Conservation (phyloP, 2,797 vertebrate genomes). For the Chelonia mydas region DNA sequence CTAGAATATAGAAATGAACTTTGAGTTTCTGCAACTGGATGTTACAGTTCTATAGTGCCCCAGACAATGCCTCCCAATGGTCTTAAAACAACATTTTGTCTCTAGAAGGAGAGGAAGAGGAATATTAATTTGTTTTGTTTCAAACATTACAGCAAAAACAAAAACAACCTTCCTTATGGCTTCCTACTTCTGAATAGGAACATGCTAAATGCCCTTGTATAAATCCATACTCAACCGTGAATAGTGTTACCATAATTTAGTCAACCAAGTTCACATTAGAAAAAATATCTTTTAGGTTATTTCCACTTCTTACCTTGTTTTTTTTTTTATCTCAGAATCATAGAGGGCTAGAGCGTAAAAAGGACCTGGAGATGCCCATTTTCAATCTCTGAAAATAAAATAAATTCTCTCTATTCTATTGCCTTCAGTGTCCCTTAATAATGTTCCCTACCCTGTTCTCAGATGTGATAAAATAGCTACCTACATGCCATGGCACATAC, state of each 20-base stretch:
- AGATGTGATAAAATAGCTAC: neutral
- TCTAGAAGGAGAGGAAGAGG: neutral
- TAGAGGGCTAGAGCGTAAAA: neutral
- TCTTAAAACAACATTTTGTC: neutral
- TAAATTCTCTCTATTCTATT: neutral
- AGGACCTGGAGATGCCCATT: neutral
- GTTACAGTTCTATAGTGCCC: neutral
- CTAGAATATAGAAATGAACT: constrained; percentile 20
- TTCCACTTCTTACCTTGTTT: neutral
- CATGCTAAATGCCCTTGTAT: neutral
- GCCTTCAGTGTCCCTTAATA: neutral
- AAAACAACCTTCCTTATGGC: neutral
- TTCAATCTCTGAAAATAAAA: neutral
- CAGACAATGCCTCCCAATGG: neutral
- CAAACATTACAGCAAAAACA: neutral
- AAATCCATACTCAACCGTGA: neutral
- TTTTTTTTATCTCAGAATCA: neutral
- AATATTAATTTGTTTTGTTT: neutral
- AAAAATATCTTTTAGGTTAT: neutral
- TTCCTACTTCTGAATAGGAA: neutral
- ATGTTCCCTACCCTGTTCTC: neutral
- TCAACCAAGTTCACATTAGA: neutral
- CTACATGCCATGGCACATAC: neutral
- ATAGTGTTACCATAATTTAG: neutral
- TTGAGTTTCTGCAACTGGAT: neutral